A percentile compares a stretch with the other conserved stretches of the same genome.
Conservation (phyloP, 2,113 vertebrate species). For the Phrynocephalus versicolor region DNA sequence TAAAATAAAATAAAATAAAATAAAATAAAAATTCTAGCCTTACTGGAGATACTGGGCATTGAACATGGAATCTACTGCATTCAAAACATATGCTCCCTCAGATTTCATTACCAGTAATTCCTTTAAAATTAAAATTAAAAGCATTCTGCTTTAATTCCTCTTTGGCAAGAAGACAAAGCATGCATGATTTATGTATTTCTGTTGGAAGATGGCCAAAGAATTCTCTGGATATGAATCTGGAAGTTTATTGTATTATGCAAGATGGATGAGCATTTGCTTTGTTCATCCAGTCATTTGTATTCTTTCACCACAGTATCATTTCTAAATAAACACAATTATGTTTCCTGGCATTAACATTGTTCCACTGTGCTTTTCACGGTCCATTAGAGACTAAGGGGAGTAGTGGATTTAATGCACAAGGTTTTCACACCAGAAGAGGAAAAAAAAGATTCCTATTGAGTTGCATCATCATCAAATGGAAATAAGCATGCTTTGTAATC, state of each 20-base stretch:
- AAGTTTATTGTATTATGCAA: conserved; percentile 30
- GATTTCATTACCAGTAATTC: too few species aligned
- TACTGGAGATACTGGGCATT: not conserved
- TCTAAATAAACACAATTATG: conserved; percentile 51
- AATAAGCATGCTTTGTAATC: conserved; percentile 55
- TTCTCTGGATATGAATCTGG: conserved; percentile 24
- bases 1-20: too few species aligned
- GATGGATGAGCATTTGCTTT: conserved; percentile 44
- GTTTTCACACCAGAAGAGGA: conserved; percentile 58
- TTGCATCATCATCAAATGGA: conserved; percentile 58
- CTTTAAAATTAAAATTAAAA: conserved; percentile 10
- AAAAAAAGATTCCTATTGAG: conserved; percentile 61
- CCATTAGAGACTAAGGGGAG: conserved; percentile 48
- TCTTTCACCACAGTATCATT: conserved; percentile 37
- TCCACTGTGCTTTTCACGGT: conserved; percentile 50
- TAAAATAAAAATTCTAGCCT: not conserved
- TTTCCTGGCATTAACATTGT: conserved; percentile 46
- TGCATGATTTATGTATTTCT: not conserved
- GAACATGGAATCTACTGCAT: not conserved
- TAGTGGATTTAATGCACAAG: conserved; percentile 44
- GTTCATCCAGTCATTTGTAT: conserved; percentile 37
- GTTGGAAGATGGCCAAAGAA: conserved; percentile 49
- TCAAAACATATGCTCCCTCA: not conserved
- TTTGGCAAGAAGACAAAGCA: conserved; percentile 24
- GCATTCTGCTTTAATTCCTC: not conserved